A percentile compares a stretch with the other conserved stretches of the same genome.
Conservation (phyloP, 2,113 vertebrate genomes). For the Cyphomyrus plagiostoma region DNA sequence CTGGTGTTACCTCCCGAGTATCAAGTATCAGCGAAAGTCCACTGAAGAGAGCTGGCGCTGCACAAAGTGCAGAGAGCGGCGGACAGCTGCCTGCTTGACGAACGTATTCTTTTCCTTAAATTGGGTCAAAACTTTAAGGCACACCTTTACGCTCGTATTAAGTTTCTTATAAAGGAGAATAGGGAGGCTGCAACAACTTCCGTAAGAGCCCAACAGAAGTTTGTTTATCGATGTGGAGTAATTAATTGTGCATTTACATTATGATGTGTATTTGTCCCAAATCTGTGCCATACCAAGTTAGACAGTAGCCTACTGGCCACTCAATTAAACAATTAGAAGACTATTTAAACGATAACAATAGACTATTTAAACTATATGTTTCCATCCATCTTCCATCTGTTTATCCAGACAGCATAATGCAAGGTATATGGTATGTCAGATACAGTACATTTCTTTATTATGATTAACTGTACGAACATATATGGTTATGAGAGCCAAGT, state of each 20-base stretch:
- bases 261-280: background rate
- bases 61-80: background rate
- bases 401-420: background rate
- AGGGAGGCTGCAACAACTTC: background rate
- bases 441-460: background rate
- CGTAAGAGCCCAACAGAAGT: background rate
- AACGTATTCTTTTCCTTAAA: background rate
- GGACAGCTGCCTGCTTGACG: background rate
- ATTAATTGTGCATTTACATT: background rate
- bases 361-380: background rate
- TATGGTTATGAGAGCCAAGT: background rate
- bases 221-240: background rate
- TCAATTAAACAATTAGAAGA: background rate
- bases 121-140: background rate
- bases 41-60: background rate
- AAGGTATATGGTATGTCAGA: background rate
- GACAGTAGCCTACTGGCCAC: background rate
- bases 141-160: background rate
- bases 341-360: background rate
- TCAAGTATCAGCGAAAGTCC: constrained; percentile 46
- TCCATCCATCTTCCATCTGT: background rate
- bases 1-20: constrained; percentile 29
- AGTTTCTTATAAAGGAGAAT: background rate
- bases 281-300: background rate
- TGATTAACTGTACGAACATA: background rate